These are phyloP conservation scores for Aurelia coerulea DNA, from an alignment of 30 jellyfish, hydroid and myxozoan species.

Conservation along the genomic window DNA sequence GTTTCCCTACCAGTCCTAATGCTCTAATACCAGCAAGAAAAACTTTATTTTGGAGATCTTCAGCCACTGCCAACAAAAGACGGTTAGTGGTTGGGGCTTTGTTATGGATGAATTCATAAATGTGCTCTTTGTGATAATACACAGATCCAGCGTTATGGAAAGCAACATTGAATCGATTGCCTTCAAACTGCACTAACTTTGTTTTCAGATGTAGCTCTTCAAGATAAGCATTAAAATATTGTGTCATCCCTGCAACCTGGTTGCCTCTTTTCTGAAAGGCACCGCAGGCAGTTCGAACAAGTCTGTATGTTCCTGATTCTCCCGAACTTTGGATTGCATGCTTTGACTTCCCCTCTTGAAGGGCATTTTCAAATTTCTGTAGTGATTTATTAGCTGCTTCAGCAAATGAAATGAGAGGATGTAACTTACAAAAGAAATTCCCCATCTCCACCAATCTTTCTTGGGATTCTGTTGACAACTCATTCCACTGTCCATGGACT, in stretches of 20 bases:
- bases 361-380: neutral
- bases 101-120: neutral
- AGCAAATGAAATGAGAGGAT: neutral
- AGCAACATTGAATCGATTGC: slow-evolving; percentile 17
- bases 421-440: neutral
- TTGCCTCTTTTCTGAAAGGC: slow-evolving; percentile 23
- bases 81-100: neutral
- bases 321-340: neutral
- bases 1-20: slow-evolving; percentile 11
- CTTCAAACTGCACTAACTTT: neutral
- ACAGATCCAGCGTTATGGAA: slow-evolving; percentile 1
- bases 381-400: neutral
- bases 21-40: slow-evolving; percentile 17
- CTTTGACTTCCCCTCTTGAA: neutral
- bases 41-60: neutral
- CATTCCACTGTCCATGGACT: neutral
- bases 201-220: neutral
- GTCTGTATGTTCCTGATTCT: slow-evolving; percentile 4
- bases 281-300: slow-evolving; percentile 13
- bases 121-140: neutral
- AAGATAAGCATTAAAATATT: neutral
- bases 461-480: neutral
- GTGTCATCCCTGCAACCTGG: slow-evolving; percentile 2
- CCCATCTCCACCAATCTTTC: slow-evolving; percentile 1
- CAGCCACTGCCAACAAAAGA: slow-evolving; percentile 7